Evolutionary conservation across 2,888 invertebrate species (phyloP).

Genomic region (Hipparchia semele): DNA sequence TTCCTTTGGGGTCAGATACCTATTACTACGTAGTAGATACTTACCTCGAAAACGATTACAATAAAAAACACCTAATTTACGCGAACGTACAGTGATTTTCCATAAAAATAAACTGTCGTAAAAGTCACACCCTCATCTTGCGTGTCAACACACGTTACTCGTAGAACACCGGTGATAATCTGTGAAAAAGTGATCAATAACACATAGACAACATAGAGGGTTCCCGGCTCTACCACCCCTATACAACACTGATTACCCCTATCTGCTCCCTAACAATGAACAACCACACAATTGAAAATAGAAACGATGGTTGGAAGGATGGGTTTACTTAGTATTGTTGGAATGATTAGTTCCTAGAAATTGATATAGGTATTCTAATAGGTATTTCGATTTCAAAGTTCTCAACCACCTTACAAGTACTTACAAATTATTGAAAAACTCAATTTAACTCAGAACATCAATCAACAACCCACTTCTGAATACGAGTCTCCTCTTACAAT

Average conservation of each 20-base stretch:
- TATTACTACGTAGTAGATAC: not conserved
- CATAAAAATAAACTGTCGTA: not conserved
- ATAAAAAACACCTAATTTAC: not conserved
- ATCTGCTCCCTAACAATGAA: constrained; percentile 21
- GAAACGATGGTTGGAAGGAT: constrained; percentile 1
- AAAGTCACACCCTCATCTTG: constrained; percentile 6
- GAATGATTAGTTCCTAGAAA: not conserved
- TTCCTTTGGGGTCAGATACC: not conserved
- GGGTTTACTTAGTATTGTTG: not conserved
- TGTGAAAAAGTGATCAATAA: constrained; percentile 32
- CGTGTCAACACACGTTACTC: constrained; percentile 4
- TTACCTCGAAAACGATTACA: not conserved
- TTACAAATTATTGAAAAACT: too few relatives aligned
- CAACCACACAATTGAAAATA: constrained; percentile 19
- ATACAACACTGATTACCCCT: constrained; percentile 22
- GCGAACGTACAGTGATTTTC: not conserved
- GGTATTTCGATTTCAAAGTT: not conserved
- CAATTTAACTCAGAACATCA: too few relatives aligned
- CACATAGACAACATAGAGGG: constrained; percentile 21
- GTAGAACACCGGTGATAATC: constrained; percentile 19
- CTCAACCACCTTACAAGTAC: not conserved
- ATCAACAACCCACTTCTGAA: too few relatives aligned
- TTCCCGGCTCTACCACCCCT: constrained; percentile 20
- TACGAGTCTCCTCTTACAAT: too few relatives aligned
- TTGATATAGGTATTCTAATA: not conserved